A percentile compares a stretch with the other conserved stretches of the same genome.
Conservation (phyloP, 2,113 vertebrate genomes). For the Motacilla alba region DNA sequence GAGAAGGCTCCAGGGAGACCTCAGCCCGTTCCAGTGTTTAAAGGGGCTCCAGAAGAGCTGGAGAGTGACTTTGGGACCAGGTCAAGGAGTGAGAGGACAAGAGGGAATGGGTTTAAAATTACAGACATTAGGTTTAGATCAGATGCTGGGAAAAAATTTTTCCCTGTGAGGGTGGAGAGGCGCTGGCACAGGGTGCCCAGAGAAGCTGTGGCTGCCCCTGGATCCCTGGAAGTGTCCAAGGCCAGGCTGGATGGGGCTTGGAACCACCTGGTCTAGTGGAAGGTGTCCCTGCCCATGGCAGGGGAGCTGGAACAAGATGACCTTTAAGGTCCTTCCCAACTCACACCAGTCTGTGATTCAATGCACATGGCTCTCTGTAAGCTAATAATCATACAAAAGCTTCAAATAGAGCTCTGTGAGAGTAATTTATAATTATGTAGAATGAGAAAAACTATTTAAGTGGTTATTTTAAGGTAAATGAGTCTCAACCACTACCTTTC, state of each 20-base stretch:
- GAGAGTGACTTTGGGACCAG: too few species aligned
- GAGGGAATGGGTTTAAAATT: not conserved
- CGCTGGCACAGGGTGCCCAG: not conserved
- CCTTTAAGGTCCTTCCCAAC: not conserved
- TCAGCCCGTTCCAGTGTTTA: too few species aligned
- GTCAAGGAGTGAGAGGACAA: not conserved
- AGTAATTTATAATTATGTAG: not conserved
- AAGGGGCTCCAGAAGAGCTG: too few species aligned
- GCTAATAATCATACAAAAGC: not conserved
- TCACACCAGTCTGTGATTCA: not conserved
- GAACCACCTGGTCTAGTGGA: rapidly evolving
- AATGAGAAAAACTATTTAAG: not conserved
- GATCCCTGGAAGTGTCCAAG: not conserved
- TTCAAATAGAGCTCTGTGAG: not conserved
- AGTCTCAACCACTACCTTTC: not conserved
- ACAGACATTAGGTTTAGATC: not conserved
- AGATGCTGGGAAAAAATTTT: not conserved
- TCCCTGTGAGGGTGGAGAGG: not conserved
- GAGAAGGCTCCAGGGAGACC: not conserved
- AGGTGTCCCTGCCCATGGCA: not conserved
- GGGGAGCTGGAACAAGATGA: not conserved
- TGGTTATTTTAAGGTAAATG: not conserved
- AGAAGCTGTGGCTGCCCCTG: not conserved
- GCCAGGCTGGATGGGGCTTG: rapidly evolving
- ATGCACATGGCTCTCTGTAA: not conserved